Base-by-base conservation (phyloP, 2,797 vertebrate genomes). In the Ptychobarbus kaznakovi region DNA sequence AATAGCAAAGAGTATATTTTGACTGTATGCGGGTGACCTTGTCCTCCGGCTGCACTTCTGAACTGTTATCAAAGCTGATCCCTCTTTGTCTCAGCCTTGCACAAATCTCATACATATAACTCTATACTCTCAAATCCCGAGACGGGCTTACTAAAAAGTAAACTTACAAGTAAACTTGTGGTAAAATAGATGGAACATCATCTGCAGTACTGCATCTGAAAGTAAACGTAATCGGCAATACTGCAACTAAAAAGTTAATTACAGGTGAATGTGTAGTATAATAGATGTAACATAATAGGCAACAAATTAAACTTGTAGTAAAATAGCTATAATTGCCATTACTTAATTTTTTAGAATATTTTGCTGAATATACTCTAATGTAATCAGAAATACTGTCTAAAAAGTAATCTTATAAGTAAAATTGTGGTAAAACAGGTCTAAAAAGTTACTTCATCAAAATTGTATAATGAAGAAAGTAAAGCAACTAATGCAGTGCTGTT, bases 1-100 rank as follows among this genome's bases (percentile, higher is more conserved):
- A 70, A 65, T 69, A 35, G 7, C 75, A 87, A 81, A 80, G 84
- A 89, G 65, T 51, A 72, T 38, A 79, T 87, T 89, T 83, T 87
- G 81, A 83, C 82, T 84, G 69, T 73, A 84, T 82, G 68, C 82
- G 35, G 38, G 20, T 88, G 87, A 77, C 88, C 89, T 89, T 89
- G 89, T 89, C 25, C 84, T 86, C 49, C 75, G 69, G 28, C 69
- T 78, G 80, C 76, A 85, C 66, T 86, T 86, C 87, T 82, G 74
- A 86, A 73, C 83, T 77, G 72, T 78, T 77, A 87, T 78, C 70
- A 87, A 70, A 68, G 69, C 38, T 25, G 16, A 28, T 80, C 44
- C 38, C 72, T 81, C 63, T 84, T 70, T 82, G 22, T 69, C 65
- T 73, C 58, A 38, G 28, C 9, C 51, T 44, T 78, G 63, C 44